Base-by-base conservation (phyloP, 2,113 vertebrate species). In the Microcebus lehilahytsara region DNA sequence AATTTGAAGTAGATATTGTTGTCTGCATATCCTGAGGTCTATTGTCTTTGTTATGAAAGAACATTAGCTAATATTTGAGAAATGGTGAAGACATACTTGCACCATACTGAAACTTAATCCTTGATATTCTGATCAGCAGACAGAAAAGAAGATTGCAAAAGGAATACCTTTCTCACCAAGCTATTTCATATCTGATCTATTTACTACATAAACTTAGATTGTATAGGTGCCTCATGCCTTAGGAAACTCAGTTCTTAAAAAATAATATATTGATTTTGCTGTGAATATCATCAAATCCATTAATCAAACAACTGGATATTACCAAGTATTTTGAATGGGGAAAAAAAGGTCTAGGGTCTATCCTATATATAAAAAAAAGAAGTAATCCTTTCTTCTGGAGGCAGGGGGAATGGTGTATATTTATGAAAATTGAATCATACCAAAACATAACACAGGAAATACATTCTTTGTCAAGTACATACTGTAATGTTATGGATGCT, bases 391-490 rank as follows among this genome's bases (percentile, higher is more conserved):
- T 75, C 51, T 13, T 64, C 27, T 78, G 25, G 34, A 83, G n/a
- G 19, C 56, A 85, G 37, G 8, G 62, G 22, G 69, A 56, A 58
- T 37, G 62, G 6, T 40, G 22, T 69, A 34, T 84, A 69, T 78
- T 75, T 93, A 5, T 88, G 83, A 49, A 93, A 93, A 75, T 25
- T 64, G 80, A 95, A 93, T 85, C 58, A 93, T 42, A 67, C 12
- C 19, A 75, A 69, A 93, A 78, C 8, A 53, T 58, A 37, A 66
- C 23, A 72, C 10, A 25, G 34, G 46, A 74, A 95, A 84, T 32
- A 1, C 56, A 32, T 69, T 51, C 32, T 67, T 90, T 93, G 64
- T 56, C 10, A 74, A 46, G 11, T 23, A 79, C 10, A 3, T 30
- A 66, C 53, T 93, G 14, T 83, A 90, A 71, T 89, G 56, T 78